Evolutionary conservation across 2,113 vertebrate genomes (phyloP).

Genomic region (Myotis davidii): DNA sequence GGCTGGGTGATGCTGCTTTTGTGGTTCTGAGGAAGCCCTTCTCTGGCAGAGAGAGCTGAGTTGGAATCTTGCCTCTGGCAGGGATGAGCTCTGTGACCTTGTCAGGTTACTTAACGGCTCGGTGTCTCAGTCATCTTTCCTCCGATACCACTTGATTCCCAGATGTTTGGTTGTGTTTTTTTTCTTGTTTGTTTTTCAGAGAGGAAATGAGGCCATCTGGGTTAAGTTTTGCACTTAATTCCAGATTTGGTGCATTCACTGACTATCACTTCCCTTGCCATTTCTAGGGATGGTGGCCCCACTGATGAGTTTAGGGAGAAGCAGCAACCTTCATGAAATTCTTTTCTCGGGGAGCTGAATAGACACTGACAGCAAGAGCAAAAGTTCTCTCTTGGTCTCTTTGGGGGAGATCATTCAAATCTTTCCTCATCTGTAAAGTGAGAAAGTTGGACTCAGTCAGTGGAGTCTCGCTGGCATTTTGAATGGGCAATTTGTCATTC

Average conservation of each 20-base stretch:
- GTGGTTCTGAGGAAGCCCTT: neutral
- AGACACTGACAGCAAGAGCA: neutral
- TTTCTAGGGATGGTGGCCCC: neutral
- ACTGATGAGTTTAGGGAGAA: neutral
- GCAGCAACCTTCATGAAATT: neutral
- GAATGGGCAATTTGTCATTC: neutral
- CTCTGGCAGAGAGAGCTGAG: neutral
- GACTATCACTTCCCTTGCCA: neutral
- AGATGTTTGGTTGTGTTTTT: neutral
- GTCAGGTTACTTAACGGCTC: neutral
- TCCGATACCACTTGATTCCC: neutral
- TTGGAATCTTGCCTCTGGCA: neutral
- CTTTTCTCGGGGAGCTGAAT: neutral
- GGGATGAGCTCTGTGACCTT: neutral
- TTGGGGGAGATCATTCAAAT: conserved; percentile 15
- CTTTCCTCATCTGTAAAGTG: conserved; percentile 20
- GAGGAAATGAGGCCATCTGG: neutral
- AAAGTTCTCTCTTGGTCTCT: neutral
- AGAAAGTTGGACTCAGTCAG: neutral
- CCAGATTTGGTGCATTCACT: neutral
- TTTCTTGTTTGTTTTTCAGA: neutral
- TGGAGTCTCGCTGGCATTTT: neutral
- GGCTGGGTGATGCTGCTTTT: neutral
- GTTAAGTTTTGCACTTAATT: neutral
- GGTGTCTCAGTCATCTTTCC: neutral